Base-by-base conservation (phyloP, 2,797 vertebrate species). In the Champsocephalus gunnari region DNA sequence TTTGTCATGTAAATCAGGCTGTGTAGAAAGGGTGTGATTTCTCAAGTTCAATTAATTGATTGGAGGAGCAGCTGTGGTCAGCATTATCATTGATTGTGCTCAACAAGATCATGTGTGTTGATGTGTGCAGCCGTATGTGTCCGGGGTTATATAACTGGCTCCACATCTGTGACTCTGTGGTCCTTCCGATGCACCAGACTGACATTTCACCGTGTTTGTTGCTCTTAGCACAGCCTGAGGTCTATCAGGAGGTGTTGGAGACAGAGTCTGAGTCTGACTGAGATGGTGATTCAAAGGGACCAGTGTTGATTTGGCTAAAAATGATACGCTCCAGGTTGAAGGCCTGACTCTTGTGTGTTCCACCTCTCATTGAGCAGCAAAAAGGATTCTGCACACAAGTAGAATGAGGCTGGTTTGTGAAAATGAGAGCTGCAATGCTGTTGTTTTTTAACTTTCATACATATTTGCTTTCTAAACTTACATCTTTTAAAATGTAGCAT, bases 131-230 rank as follows among this genome's bases (percentile, higher is more conserved):
- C 66, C 56, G 73, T 63, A 67, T 71, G 77, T 72, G 66, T 51
- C 76, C 32, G n/a, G 55, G 45, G 78, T 93, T 92, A 87, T 75
- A 71, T 93, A 91, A 93, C 77, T 70, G 8, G 71, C 84, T 87
- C 76, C 81, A 85, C 71, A 88, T 84, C 77, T 86, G 59, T 48
- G 41, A 76, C 77, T 77, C 50, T 66, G 65, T 71, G 51, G 59
- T 69, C 1, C n/a, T 80, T 79, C 71, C 73, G 72, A 82, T 17
- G 77, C 64, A 51, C 19, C 55, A 48, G 21, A 67, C 56, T 87
- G 80, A 89, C 73, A 70, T 74, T 80, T 87, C 66, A 73, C 71
- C 71, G 47, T 3, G 21, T 73, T 72, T 9, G 72, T 72, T 49
- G 7, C 19, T 55, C 21, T 53, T 5, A 0, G 45, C 43, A 53